phyloP scores from a whole-genome alignment of 1,140 invertebrate species.

The Panagrolaimus sp. region DNA sequence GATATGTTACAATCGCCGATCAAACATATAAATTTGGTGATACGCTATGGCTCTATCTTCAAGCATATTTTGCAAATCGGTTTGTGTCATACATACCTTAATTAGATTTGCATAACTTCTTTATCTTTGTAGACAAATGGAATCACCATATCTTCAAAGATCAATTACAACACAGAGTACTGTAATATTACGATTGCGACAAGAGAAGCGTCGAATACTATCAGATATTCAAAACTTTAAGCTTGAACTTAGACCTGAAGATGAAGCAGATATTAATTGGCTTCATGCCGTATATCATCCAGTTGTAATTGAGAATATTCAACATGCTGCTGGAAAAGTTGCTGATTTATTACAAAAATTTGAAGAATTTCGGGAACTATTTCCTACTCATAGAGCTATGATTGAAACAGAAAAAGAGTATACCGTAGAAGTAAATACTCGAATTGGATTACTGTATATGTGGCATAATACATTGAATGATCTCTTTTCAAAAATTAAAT shows the following conservation, averaged over 20 bases:
- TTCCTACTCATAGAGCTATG: conserved; percentile 23
- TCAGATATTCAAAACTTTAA: conserved; percentile 27
- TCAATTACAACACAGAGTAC: conserved; percentile 20
- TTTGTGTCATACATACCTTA: conserved; percentile 17
- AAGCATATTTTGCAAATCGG: conserved; percentile 35
- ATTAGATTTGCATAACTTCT: background rate
- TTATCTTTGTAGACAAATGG: conserved; percentile 25
- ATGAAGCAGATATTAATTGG: background rate
- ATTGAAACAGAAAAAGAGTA: background rate
- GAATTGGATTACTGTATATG: conserved; percentile 24
- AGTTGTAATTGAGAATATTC: background rate
- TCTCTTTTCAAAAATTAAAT: conserved; percentile 21
- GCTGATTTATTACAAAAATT: conserved; percentile 18
- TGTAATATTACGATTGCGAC: conserved; percentile 19
- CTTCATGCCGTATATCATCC: conserved; percentile 18
- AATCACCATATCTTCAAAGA: conserved; percentile 3
- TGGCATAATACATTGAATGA: conserved; percentile 31
- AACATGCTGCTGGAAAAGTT: background rate
- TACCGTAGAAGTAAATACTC: background rate
- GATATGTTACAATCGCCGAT: no score
- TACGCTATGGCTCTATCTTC: conserved; percentile 25
- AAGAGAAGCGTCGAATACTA: conserved; percentile 22
- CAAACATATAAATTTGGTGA: background rate
- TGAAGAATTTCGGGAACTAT: conserved; percentile 22
- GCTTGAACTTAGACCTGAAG: background rate